phyloP scores from a whole-genome alignment of 2,113 vertebrate genomes.

The Stercorarius parasiticus region DNA sequence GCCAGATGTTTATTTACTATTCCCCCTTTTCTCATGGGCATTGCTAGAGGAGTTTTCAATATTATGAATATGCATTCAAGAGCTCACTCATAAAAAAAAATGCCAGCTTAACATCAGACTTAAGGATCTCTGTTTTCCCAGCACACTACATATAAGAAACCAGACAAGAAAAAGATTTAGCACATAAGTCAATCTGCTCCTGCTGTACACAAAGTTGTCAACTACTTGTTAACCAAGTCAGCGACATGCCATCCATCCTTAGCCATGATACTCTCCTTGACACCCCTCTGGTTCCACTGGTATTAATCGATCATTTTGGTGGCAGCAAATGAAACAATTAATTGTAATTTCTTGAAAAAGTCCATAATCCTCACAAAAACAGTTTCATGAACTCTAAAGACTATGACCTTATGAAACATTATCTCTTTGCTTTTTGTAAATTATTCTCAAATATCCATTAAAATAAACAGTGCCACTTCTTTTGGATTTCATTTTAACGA shows the following conservation, averaged over 20 bases:
- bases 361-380: neutral
- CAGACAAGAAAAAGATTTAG: neutral
- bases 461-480: neutral
- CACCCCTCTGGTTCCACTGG: neutral
- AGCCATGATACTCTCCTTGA: neutral
- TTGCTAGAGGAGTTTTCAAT: neutral
- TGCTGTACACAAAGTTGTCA: neutral
- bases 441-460: neutral
- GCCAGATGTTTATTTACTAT: neutral
- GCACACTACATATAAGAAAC: neutral
- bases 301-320: neutral
- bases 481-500: neutral
- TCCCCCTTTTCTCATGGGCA: neutral
- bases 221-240: neutral
- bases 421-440: neutral
- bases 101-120: neutral
- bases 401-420: neutral
- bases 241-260: neutral
- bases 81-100: neutral
- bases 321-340: neutral
- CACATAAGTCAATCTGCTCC: neutral
- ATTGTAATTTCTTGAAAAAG: neutral
- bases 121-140: neutral
- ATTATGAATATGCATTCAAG: neutral
- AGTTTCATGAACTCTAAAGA: neutral